Evolutionary conservation across 2,888 invertebrate genomes (phyloP).

Genomic region (Orgyia antiqua): DNA sequence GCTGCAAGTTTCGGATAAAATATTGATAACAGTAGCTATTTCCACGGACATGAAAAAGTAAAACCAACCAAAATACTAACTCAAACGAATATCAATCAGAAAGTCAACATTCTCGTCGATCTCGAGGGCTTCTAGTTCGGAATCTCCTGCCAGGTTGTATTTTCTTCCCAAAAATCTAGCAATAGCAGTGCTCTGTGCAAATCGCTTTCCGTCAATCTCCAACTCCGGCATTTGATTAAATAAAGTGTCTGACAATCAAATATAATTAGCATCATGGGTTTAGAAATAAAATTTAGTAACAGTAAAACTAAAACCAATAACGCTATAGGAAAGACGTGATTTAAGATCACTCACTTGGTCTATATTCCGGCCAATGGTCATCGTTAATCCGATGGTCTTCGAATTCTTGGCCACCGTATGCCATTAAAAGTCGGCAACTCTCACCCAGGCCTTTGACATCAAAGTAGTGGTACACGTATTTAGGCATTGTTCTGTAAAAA

Average conservation of each 20-base stretch:
- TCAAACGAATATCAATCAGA: conserved; percentile 76
- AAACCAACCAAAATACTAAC: no score
- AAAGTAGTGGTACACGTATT: conserved; percentile 79
- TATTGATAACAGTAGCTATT: no score
- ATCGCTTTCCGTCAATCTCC: conserved; percentile 79
- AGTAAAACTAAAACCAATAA: no score
- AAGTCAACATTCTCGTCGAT: conserved; percentile 81
- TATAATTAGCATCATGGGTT: not conserved
- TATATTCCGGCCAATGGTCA: conserved; percentile 69
- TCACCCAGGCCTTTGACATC: conserved; percentile 79
- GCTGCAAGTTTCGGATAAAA: no score
- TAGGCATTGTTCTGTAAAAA: conserved; percentile 48
- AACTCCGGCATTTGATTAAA: conserved; percentile 81
- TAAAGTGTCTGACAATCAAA: conserved; percentile 33
- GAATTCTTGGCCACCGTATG: conserved; percentile 79
- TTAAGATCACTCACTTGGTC: conserved; percentile 46
- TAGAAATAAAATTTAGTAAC: no score
- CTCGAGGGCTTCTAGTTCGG: conserved; percentile 77
- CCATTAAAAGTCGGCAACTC: conserved; percentile 77
- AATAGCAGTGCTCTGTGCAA: conserved; percentile 80
- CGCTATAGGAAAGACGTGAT: no score
- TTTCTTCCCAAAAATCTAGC: conserved; percentile 80
- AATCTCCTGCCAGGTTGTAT: conserved; percentile 73
- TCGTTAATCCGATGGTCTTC: conserved; percentile 71
- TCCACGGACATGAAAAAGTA: no score